Base-by-base conservation (phyloP, 2,797 vertebrate species). In the Calcarius lapponicus region DNA sequence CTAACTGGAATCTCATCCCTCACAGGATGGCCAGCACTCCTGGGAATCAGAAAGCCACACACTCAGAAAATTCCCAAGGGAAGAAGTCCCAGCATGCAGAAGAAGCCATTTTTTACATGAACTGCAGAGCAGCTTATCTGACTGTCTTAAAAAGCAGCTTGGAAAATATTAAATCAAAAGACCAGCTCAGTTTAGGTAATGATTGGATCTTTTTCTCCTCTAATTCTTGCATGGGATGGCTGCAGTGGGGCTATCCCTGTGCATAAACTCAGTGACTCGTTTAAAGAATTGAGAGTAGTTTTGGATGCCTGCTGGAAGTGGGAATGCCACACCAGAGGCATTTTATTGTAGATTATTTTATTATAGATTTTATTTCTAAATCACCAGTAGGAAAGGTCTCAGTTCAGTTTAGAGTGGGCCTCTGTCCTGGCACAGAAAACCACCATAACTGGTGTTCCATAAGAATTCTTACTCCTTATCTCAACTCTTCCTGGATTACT, bases 111-210 rank as follows among this genome's bases (percentile, higher is more conserved):
- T 99, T 99, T 95, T 99, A 99, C 97, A 86, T 80, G 86, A 97
- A 98, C 50, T 99, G 99, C 95, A 98, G 99, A 97, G 99, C 99
- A 86, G 98, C 98, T 19, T 99, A 99, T 65, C 96, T 99, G 31
- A 91, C 97, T 71, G 97, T 99, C 54, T 98, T 99, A 61, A 98
- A 97, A 96, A 99, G 98, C 86, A 99, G 99, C 95, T 97, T 99
- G 93, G 98, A 98, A 84, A 99, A 98, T 48, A 99, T 99, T 95
- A 93, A 98, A 67, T 99, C 98, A 9, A 99, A 98, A 95, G 98
- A 99, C 74, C 99, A 99, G 90, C 97, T 99, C 57, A 97, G 95
- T 95, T 97, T 98, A 76, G 99, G 99, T 99, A 98, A 98, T 5
- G 16, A n/a, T 66, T 86, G 50, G 11, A 25, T 93, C 26, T n/a